Evolutionary conservation across 2,113 vertebrate species (phyloP).

Genomic region (Odocoileus hemionus): DNA sequence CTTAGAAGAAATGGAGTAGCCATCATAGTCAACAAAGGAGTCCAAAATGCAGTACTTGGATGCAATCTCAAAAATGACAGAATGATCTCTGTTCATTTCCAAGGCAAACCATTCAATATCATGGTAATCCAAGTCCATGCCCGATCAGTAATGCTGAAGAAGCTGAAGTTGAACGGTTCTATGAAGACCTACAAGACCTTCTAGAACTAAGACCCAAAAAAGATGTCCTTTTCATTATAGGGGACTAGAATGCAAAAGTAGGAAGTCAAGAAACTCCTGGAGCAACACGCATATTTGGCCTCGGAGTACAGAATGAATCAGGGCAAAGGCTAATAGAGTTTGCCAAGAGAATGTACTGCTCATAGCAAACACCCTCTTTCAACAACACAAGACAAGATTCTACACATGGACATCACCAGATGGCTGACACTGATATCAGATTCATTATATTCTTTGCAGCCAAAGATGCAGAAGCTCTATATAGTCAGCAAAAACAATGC

Average conservation of each 20-base stretch:
- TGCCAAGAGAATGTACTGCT: neutral
- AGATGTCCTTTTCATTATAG: neutral
- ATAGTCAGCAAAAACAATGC: neutral
- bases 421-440: neutral
- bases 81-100: neutral
- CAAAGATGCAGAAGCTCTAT: neutral
- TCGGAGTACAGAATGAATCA: neutral
- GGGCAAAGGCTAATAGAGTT: neutral
- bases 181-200: neutral
- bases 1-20: neutral
- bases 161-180: neutral
- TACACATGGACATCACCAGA: neutral
- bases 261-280: neutral
- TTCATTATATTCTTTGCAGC: neutral
- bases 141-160: fast-evolving
- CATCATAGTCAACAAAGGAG: neutral
- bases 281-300: neutral
- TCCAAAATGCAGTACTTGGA: neutral
- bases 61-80: neutral
- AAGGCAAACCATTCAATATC: neutral
- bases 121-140: neutral
- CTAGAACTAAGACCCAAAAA: neutral
- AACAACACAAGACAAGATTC: neutral
- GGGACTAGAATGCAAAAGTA: neutral
- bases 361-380: neutral